These are phyloP conservation scores for Sipunculus nudus DNA, from an alignment of 2,888 invertebrate genomes.

Conservation along the genomic window DNA sequence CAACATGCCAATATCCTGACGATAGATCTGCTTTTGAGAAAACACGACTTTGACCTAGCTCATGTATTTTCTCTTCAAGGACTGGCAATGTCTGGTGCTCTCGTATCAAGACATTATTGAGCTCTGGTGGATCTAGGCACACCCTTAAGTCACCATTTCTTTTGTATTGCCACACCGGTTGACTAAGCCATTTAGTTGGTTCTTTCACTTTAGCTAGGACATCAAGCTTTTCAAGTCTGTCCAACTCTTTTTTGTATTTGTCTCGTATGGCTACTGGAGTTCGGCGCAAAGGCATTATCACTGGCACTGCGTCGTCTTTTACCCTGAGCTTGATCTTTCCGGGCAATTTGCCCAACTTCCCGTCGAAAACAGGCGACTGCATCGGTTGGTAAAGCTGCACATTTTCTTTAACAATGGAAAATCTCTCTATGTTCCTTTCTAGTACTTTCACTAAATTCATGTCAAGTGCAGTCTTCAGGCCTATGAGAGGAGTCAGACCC, in stretches of 20 bases:
- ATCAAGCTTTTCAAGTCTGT: conserved; percentile 13
- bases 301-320: conserved; percentile 2
- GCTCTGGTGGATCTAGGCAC: conserved; percentile 36
- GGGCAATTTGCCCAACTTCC: conserved; percentile 1
- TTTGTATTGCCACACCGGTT: conserved; percentile 30
- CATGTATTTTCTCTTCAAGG: conserved; percentile 36
- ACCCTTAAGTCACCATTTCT: conserved; percentile 31
- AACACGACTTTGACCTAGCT: conserved; percentile 22
- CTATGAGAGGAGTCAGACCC: conserved; percentile 17
- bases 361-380: conserved; percentile 10
- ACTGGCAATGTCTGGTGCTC: conserved; percentile 33
- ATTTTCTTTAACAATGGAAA: too few species aligned
- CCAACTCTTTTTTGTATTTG: conserved; percentile 26
- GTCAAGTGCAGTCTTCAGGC: conserved; percentile 1
- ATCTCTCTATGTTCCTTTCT: conserved; percentile 10
- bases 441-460: conserved; percentile 20
- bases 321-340: conserved; percentile 12
- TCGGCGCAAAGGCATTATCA: conserved; percentile 15
- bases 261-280: conserved; percentile 10
- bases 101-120: conserved; percentile 34
- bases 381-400: too few species aligned
- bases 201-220: conserved; percentile 26
- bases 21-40: conserved; percentile 34
- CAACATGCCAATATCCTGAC: conserved; percentile 34
- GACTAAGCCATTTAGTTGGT: conserved; percentile 39